Evolutionary conservation across 1,140 invertebrate species (phyloP), one percentile per base, ranked within the genome.

Genomic region (Mercenaria mercenaria): DNA sequence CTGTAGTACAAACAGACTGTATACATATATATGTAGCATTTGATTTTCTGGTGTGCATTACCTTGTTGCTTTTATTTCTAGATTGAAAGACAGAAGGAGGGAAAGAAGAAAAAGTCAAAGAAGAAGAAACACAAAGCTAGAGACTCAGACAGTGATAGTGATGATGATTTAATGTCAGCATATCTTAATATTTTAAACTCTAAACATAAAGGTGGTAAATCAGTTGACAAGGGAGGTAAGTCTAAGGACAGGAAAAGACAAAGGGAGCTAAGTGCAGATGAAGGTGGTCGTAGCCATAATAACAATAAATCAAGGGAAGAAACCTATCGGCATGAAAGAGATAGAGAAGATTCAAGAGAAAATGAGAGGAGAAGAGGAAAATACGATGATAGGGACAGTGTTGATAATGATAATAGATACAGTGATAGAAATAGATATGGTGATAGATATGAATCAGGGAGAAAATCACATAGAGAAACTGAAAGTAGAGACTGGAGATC

Each of bases 171-270:
- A n/a, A 74, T 89, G 77, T 81, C 87, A n/a, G 47, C 37, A 0
- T 89, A 89, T 82, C 61, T 89, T 18, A 89, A 59, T 74, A 89
- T 89, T 50, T 37, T 89, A n/a, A 88, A 80, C 50, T 18, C 32
- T 41, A 89, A 89, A 59, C 87, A 82, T 41, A 89, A 89, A 59
- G 39, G 41, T 39, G 79, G 59, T 20, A 80, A 85, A 59, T n/a
- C 50, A n/a, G 18, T 26, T 29, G 34, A 81, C 6, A 67, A 39
- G 61, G 77, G n/a, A 69, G 79, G 43, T 10, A 88, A 85, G 15
- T 50, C 41, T 15, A 76, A 59, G 56, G 29, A n/a, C 34, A 50
- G 37, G 43, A 72, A 76, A 43, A 85, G 34, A 52, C 50, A 43
- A 85, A 85, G 69, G 69, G 83, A 85, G 50, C 26, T 29, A 32